Conservation (phyloP, 1,140 invertebrate species). For the Sycophaga agraensis region DNA sequence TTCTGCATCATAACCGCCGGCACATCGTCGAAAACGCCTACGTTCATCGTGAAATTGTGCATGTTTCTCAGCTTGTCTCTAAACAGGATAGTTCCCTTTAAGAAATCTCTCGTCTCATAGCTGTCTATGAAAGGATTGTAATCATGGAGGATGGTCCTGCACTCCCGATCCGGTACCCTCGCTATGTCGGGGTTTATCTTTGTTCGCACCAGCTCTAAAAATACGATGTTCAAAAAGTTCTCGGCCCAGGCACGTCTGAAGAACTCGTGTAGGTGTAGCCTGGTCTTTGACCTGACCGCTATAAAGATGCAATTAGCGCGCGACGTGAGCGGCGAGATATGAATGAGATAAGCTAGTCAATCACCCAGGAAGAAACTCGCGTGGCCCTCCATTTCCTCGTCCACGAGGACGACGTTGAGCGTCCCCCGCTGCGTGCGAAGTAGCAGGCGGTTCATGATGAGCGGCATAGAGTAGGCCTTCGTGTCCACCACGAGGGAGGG, state of each 20-base stretch:
- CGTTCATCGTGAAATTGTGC: neutral
- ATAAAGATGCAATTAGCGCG: neutral
- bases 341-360: neutral
- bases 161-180: no score
- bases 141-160: neutral
- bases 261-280: neutral
- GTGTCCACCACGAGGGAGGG: neutral
- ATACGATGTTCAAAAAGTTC: neutral
- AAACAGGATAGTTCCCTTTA: neutral
- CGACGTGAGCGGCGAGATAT: neutral
- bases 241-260: neutral
- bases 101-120: neutral
- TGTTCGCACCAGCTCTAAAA: neutral
- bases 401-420: neutral
- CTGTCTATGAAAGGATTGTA: conserved; percentile 7
- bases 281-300: neutral
- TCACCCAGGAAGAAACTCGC: neutral
- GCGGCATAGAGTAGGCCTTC: no score
- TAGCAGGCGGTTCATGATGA: neutral
- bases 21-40: neutral
- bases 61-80: neutral
- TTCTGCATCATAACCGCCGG: conserved; percentile 1
- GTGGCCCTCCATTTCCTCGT: neutral
- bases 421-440: neutral
- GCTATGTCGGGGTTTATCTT: no score